Evolutionary conservation across 2,888 invertebrate genomes (phyloP), one percentile per base, ranked within the genome.

Genomic region (Leptogaster cylindrica): DNA sequence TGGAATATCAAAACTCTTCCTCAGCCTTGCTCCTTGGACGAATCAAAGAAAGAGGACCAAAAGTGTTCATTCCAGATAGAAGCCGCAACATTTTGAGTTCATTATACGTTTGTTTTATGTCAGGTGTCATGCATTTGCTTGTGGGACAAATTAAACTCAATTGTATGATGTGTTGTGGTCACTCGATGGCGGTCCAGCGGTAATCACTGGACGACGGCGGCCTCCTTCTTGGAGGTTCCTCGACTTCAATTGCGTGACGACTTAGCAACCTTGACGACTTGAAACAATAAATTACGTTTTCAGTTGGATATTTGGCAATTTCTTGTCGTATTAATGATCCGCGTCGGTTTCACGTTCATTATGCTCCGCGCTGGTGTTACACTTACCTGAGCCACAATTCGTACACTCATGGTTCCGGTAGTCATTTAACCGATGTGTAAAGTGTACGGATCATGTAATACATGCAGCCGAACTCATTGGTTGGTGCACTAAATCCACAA

Each of bases 271-370:
- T 61, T 61, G 61, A 44, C 44, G 61, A 44, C 61, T 27, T 44
- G 44, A 28, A 44, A 61, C 61, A 61, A 61, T 61, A 61, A 44
- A 61, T 61, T 61, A 36, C 44, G n/a, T 44, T 61, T 61, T 61
- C 44, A 28, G 23, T 39, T 44, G 18, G 39, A 61, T n/a, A n/a
- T 61, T 61, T 61, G 44, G 61, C 61, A 61, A 61, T 61, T 44
- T 61, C 36, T 44, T 44, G 61, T 44, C 28, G 18, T 61, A 61
- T 44, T 61, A 55, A 55, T 55, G 55, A 55, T 41, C 41, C 44
- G 44, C 23, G 44, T 28, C 61, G 44, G 61, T 61, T 44, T 61
- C 23, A 39, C n/a, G 44, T 27, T 27, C 7, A 16, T 28, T 27
- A 44, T 28, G 28, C 18, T 61, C 44, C 18, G 27, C 41, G 10